Conservation (phyloP, 2,888 invertebrate genomes). For the Cremastobaeus sp. region DNA sequence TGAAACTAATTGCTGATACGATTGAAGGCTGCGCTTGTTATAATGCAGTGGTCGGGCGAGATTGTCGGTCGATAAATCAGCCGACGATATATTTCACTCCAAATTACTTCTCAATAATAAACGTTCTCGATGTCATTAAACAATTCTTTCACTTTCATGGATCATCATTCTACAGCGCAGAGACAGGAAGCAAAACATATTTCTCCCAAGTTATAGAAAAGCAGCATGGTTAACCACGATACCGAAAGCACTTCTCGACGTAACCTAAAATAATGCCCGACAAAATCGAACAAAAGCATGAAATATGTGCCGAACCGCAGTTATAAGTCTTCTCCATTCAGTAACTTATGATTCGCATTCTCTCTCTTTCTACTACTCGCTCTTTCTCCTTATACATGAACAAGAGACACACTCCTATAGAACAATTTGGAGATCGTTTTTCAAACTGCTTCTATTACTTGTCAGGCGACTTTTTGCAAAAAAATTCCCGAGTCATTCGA, state of each 20-base stretch:
- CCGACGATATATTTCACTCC: no score
- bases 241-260: constrained; percentile 74
- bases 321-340: constrained; percentile 70
- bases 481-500: constrained; percentile 38
- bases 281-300: constrained; percentile 78
- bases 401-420: constrained; percentile 53
- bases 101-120: constrained; percentile 6
- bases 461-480: constrained; percentile 51
- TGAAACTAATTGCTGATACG: no score
- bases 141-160: constrained; percentile 43
- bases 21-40: no score
- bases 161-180: constrained; percentile 37
- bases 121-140: constrained; percentile 17
- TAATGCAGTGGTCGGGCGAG: no score
- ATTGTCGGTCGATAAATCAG: no score
- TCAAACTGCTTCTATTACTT: constrained; percentile 60
- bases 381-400: constrained; percentile 62
- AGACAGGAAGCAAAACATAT: constrained; percentile 74
- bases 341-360: constrained; percentile 77
- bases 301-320: constrained; percentile 73
- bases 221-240: constrained; percentile 69
- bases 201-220: constrained; percentile 68
- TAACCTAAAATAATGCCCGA: constrained; percentile 77
- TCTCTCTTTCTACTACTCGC: constrained; percentile 49
- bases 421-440: constrained; percentile 60